These are phyloP conservation scores for Heliconius congener DNA, from an alignment of 1,140 invertebrate genomes.

Conservation along the genomic window DNA sequence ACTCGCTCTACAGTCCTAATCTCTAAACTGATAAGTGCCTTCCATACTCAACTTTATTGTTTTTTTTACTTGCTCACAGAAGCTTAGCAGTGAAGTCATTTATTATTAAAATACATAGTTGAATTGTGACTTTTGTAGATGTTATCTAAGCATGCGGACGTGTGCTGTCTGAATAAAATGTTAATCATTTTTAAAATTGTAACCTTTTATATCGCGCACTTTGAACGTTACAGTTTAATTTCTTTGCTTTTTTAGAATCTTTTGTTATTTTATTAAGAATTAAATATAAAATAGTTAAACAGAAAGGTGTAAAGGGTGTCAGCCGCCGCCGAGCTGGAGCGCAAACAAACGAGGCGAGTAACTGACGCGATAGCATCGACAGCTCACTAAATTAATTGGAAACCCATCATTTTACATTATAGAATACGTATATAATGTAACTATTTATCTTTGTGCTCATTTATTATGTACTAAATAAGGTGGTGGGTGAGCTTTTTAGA, in stretches of 20 bases:
- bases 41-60: neutral
- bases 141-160: no score
- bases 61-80: no score
- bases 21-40: conserved; percentile 9
- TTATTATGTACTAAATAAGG: neutral
- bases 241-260: no score
- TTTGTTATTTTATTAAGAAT: no score
- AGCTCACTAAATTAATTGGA: conserved; percentile 30
- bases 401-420: conserved; percentile 22
- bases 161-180: no score
- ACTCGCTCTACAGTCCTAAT: neutral
- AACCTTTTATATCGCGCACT: no score
- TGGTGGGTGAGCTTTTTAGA: neutral
- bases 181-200: no score
- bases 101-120: neutral
- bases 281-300: neutral
- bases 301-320: neutral
- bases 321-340: neutral
- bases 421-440: neutral
- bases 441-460: neutral
- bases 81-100: no score
- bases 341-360: conserved; percentile 19
- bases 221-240: no score
- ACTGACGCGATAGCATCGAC: conserved; percentile 26
- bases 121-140: no score